Evolutionary conservation across 2,888 invertebrate genomes (phyloP).

Genomic region (Crossocerus cetratus): DNA sequence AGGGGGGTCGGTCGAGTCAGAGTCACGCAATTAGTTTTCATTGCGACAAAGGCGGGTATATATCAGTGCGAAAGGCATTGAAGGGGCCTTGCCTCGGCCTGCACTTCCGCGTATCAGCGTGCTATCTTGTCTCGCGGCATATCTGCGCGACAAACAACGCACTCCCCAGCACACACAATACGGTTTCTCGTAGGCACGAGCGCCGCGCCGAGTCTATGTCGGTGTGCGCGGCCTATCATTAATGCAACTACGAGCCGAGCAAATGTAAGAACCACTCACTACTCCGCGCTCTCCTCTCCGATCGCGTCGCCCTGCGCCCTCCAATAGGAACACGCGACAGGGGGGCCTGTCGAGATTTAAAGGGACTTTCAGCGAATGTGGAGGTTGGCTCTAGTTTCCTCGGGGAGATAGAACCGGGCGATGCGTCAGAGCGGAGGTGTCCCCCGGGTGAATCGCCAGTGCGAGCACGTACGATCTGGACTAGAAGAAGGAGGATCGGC

Average conservation of each 20-base stretch:
- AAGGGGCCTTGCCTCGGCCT: conserved; percentile 69
- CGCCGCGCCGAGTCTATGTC: neutral
- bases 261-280: no score
- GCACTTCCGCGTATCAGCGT: conserved; percentile 73
- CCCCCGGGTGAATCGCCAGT: conserved; percentile 13
- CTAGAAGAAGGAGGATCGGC: conserved; percentile 4
- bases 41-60: conserved; percentile 58
- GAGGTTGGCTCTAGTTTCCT: no score
- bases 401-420: no score
- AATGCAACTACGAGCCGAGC: conserved; percentile 26
- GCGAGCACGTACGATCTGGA: conserved; percentile 36
- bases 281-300: no score
- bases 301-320: no score
- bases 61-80: conserved; percentile 71
- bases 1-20: conserved; percentile 15
- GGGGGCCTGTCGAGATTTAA: no score
- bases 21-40: conserved; percentile 62
- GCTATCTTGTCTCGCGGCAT: conserved; percentile 59
- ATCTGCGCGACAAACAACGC: conserved; percentile 55
- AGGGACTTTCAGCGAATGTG: no score
- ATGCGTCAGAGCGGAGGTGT: no score
- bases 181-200: conserved; percentile 26
- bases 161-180: conserved; percentile 21
- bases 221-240: conserved; percentile 42
- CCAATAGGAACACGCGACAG: no score